These are phyloP conservation scores for Nannobrachium achirus DNA, from an alignment of 2,113 vertebrate species.

Conservation along the genomic window DNA sequence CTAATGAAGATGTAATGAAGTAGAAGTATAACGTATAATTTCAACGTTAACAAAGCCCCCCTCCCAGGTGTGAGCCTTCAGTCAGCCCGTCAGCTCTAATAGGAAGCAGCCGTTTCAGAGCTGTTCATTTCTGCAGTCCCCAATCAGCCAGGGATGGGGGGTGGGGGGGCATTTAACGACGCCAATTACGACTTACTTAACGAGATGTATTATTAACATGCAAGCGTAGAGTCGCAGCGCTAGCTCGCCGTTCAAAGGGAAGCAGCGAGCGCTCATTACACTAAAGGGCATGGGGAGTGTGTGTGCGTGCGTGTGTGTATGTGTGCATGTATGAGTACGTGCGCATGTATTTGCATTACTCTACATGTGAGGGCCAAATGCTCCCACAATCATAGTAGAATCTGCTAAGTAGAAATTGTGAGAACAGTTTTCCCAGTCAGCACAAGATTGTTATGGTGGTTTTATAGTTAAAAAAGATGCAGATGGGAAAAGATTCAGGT, in stretches of 20 bases:
- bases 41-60: too few relatives aligned
- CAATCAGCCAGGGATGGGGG: constrained; percentile 32
- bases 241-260: constrained; percentile 15
- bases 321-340: too few relatives aligned
- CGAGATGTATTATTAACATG: constrained; percentile 62
- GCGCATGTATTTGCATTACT: too few relatives aligned
- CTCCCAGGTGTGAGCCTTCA: constrained; percentile 36
- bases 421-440: too few relatives aligned
- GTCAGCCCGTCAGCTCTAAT: constrained; percentile 61
- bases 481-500: too few relatives aligned
- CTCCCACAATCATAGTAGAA: too few relatives aligned
- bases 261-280: not conserved
- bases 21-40: too few relatives aligned
- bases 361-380: too few relatives aligned
- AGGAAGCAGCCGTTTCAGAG: constrained; percentile 30
- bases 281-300: constrained; percentile 20
- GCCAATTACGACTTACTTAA: constrained; percentile 63
- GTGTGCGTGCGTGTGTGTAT: not conserved
- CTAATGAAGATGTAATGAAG: too few relatives aligned
- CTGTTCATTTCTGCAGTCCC: constrained; percentile 55
- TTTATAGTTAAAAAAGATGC: too few relatives aligned
- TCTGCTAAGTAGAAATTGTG: too few relatives aligned
- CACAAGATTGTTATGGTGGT: too few relatives aligned
- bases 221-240: not conserved
- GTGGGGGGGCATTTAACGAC: constrained; percentile 46